These are phyloP conservation scores for Apis mellifera DNA, from an alignment of 1,140 invertebrate species.

Conservation along the genomic window Amel_HAv3.1 CM009945.2:755001-755500, in stretches of 20 bases:
- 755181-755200: conserved; percentile 1
- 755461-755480: no score
- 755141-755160: neutral
- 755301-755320: no score
- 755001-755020: conserved; percentile 66
- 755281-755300: no score
- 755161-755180: neutral
- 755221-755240: neutral
- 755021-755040: conserved; percentile 70
- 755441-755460: no score
- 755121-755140: neutral
- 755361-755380: no score
- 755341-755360: no score
- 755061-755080: conserved; percentile 72
- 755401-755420: no score
- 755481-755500: no score
- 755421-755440: no score
- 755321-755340: no score
- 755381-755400: no score
- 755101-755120: neutral
- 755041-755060: conserved; percentile 69
- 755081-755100: conserved; percentile 35
- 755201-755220: neutral
- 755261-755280: neutral
- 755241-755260: neutral